Conservation (phyloP, 2,797 vertebrate genomes). For the Pelodytes ibericus region DNA sequence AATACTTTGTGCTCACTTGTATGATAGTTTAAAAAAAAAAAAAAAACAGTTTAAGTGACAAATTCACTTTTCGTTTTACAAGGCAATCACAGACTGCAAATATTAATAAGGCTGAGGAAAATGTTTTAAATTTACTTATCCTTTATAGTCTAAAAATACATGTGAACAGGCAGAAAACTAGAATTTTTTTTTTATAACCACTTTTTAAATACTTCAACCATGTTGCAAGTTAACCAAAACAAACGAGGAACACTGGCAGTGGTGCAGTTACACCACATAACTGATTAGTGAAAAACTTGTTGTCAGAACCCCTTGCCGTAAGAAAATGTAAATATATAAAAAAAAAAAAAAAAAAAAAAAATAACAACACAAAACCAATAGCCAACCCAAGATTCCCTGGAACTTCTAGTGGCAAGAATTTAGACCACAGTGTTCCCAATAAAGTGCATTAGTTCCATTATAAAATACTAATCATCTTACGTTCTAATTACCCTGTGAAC, state of each 20-base stretch:
- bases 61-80: slow-evolving; percentile 83
- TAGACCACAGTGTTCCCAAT: background rate
- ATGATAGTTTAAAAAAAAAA: slow-evolving; percentile 72
- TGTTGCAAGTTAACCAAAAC: no score
- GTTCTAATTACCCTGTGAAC: background rate
- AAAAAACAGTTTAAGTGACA: slow-evolving; percentile 80
- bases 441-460: background rate
- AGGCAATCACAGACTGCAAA: slow-evolving; percentile 99
- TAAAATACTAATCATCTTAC: no score
- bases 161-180: background rate
- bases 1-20: slow-evolving; percentile 67
- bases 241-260: no score
- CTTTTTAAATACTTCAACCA: no score
- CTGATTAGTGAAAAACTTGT: no score
- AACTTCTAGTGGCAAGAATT: no score
- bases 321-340: no score
- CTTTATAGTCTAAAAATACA: background rate
- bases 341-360: background rate
- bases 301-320: no score
- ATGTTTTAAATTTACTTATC: slow-evolving; percentile 3
- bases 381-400: no score
- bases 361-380: background rate
- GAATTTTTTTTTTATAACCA: no score
- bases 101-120: slow-evolving; percentile 71
- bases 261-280: no score